Evolutionary conservation across 2,797 vertebrate species (phyloP), one percentile per base, ranked within the genome.

Genomic region (Heliangelus exortis): DNA sequence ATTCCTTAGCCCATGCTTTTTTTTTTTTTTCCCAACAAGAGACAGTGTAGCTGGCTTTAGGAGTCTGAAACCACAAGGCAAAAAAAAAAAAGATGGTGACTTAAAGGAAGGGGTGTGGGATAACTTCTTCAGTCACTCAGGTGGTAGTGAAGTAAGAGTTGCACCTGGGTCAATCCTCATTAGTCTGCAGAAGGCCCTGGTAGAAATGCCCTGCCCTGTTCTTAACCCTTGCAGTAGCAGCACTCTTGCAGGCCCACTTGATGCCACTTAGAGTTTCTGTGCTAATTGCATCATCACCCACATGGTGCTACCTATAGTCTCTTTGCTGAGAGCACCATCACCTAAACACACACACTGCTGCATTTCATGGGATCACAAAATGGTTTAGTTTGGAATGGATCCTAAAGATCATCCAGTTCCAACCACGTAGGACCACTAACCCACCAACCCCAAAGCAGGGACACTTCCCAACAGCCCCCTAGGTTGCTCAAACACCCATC

Each of bases 321-420:
- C 20, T 22, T 47, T 47, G 47, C 47, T 29, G 51, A 50, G 29
- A 33, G 41, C 57, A 54, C 73, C 10, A 10, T 28, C 21, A 20
- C 12, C 18, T 7, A 25, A 41, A 33, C 21, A 10, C 0, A 0
- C 25, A 20, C 2, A 1, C 19, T 29, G n/a, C 50, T 81, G 58
- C 5, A 2, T 51, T 51, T 51, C 50, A 51, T 47, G 21, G 47
- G 21, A 47, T 47, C 47, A 47, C 20, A 47, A 11, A 47, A 20
- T 47, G 47, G 47, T 47, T 47, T 47, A 21, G 10, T 20, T 47
- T 47, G 47, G 47, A 47, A 47, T 20, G 20, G 9, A 47, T 21
- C 8, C 19, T 47, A 47, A 47, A 21, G 47, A 22, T 47, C 19
- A 47, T 11, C 4, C 21, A 47, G 47, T 47, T 10, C 47, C 47